Percentiles rank a stretch among this genome's conserved stretches.
These are phyloP conservation scores for Atractosteus spatula DNA, from an alignment of 2,113 vertebrate genomes.

Conservation along the genomic window DNA sequence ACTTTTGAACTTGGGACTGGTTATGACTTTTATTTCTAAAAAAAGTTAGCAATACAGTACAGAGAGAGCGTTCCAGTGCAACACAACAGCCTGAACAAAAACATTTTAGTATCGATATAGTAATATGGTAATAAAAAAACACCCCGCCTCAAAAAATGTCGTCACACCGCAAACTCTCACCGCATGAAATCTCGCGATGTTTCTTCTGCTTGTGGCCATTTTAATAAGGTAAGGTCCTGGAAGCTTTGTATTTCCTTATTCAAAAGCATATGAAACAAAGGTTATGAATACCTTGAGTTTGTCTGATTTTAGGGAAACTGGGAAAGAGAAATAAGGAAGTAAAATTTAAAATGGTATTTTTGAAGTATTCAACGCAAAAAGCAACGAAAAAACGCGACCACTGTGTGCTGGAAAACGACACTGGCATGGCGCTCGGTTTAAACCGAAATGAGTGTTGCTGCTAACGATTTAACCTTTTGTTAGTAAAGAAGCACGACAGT, in stretches of 20 bases:
- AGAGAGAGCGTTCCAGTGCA: too few species aligned
- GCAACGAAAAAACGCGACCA: not conserved
- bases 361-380: not conserved
- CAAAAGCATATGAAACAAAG: not conserved
- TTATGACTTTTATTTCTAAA: too few species aligned
- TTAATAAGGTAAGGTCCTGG: constrained; percentile 68
- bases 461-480: too few species aligned
- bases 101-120: too few species aligned
- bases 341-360: not conserved
- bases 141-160: too few species aligned
- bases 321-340: not conserved
- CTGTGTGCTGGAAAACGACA: constrained; percentile 6
- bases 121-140: too few species aligned
- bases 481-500: too few species aligned
- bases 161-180: too few species aligned
- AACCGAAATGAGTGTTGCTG: not conserved
- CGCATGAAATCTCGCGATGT: constrained; percentile 54
- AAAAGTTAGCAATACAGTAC: too few species aligned
- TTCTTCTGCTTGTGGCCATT: constrained; percentile 1
- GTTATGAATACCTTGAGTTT: not conserved
- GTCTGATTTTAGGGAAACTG: not conserved
- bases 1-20: too few species aligned
- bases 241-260: constrained; percentile 49
- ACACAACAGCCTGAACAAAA: too few species aligned
- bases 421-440: constrained; percentile 19